Evolutionary conservation across 2,888 invertebrate species (phyloP), one percentile per base, ranked within the genome.

Genomic region (Drosophila nr. medialis): DNA sequence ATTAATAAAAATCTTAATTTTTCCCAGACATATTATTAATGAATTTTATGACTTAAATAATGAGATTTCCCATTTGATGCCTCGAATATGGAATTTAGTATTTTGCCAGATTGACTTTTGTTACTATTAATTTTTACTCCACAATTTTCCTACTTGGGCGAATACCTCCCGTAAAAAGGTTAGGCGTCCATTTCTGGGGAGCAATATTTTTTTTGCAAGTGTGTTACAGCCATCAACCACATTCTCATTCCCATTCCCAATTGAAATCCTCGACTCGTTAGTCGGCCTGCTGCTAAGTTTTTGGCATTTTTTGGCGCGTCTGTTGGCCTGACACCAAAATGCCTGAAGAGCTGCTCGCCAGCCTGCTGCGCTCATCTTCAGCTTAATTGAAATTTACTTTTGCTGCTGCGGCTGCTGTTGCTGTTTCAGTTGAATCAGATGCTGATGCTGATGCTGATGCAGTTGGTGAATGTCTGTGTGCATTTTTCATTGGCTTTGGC

Each of bases 321-420:
- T 74, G 62, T 59, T 68, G 53, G 55, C 42, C 60, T 73, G 73
- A 60, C 77, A 80, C 56, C 77, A 89, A 89, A 87, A 80, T 77
- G 80, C 72, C 83, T 81, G 79, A 55, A 54, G 67, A 60, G 63
- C 48, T 78, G 75, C 65, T 65, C 29, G 75, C 73, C 54, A 62
- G 54, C 54, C 54, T 54, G 72, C 56, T 56, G 36, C 78, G 90
- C 84, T 83, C 87, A 87, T 87, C 87, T 87, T 87, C 87, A 86
- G 81, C 72, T 89, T 91, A 87, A 90, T 87, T 87, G 91, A 87
- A 91, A 88, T 87, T 90, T 83, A 72, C 72, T 79, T 80, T 80
- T 76, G 76, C 72, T 60, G 70, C 59, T 58, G 65, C 45, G 61
- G 54, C 42, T 24, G 49, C 49, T 71, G 42, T 15, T 60, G 66